These are phyloP conservation scores for Macropodus opercularis DNA, from an alignment of 2,797 vertebrate species.

Conservation along the genomic window DNA sequence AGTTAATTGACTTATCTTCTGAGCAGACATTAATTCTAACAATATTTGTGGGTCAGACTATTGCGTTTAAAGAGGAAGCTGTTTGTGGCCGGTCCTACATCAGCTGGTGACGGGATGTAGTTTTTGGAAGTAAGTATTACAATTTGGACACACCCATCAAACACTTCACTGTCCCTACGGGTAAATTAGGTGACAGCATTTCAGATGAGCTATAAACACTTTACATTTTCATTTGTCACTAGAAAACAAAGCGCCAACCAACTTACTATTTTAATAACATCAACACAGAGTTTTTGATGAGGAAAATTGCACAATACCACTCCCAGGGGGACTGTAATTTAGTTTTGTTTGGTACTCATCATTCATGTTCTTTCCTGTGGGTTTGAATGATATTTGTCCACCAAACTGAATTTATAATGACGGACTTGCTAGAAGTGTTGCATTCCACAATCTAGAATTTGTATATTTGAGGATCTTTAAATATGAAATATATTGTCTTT, in stretches of 20 bases:
- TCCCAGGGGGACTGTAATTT: conserved; percentile 8
- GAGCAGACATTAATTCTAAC: conserved; percentile 13
- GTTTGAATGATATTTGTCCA: conserved; percentile 18
- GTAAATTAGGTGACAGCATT: conserved; percentile 24
- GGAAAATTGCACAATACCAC: conserved; percentile 1
- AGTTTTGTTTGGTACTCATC: conserved; percentile 11
- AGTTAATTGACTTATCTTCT: conserved; percentile 34
- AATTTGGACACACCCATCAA: conserved; percentile 30
- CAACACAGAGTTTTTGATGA: background rate
- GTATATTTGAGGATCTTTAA: no score
- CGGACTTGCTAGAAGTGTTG: background rate
- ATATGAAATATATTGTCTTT: no score
- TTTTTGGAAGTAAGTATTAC: conserved; percentile 30
- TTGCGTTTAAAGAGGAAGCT: conserved; percentile 39
- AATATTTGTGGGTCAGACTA: conserved; percentile 37
- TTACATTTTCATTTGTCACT: conserved; percentile 11
- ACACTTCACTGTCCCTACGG: conserved; percentile 37
- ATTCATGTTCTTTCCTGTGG: conserved; percentile 11
- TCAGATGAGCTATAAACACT: conserved; percentile 30
- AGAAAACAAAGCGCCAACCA: conserved; percentile 9
- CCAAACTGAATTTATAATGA: conserved; percentile 13
- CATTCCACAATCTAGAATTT: background rate
- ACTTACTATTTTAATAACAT: conserved; percentile 27
- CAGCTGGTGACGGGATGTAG: conserved; percentile 30
- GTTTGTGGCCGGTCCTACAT: conserved; percentile 24